Conservation (phyloP, 2,797 vertebrate species). For the Gobionotothen gibberifrons region DNA sequence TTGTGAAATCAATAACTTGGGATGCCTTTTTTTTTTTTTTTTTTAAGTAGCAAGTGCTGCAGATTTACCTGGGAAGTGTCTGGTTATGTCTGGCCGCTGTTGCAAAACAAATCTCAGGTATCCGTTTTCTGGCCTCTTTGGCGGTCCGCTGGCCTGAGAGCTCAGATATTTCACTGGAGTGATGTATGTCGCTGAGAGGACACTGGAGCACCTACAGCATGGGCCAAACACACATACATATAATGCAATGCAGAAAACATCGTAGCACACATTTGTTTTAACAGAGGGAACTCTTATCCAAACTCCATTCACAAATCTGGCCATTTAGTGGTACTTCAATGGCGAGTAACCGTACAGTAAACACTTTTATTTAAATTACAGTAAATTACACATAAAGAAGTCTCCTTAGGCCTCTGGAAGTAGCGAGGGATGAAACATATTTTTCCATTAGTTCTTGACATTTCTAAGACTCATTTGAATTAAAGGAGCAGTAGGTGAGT, state of each 20-base stretch:
- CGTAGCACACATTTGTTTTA: neutral
- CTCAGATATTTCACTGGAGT: slow-evolving; percentile 53
- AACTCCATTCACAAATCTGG: neutral
- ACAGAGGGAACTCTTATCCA: neutral
- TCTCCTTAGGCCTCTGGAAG: too few relatives aligned
- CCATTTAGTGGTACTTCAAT: neutral
- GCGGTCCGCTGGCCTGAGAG: slow-evolving; percentile 51
- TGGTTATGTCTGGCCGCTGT: slow-evolving; percentile 49
- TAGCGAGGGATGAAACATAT: too few relatives aligned
- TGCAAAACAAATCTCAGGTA: slow-evolving; percentile 67
- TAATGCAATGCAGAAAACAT: neutral
- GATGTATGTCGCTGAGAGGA: slow-evolving; percentile 38
- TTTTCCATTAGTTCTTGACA: neutral
- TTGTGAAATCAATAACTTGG: neutral
- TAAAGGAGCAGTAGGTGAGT: too few relatives aligned
- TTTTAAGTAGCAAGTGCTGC: neutral
- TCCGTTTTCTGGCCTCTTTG: slow-evolving; percentile 73
- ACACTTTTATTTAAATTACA: too few relatives aligned
- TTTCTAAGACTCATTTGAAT: neutral
- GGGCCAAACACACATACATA: neutral
- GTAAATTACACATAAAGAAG: too few relatives aligned
- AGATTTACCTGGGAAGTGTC: slow-evolving; percentile 68
- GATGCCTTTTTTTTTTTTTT: too few relatives aligned
- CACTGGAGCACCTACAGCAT: slow-evolving; percentile 42
- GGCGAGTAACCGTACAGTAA: neutral